Conservation (phyloP, 2,797 vertebrate genomes). For the Echiichthys vipera region DNA sequence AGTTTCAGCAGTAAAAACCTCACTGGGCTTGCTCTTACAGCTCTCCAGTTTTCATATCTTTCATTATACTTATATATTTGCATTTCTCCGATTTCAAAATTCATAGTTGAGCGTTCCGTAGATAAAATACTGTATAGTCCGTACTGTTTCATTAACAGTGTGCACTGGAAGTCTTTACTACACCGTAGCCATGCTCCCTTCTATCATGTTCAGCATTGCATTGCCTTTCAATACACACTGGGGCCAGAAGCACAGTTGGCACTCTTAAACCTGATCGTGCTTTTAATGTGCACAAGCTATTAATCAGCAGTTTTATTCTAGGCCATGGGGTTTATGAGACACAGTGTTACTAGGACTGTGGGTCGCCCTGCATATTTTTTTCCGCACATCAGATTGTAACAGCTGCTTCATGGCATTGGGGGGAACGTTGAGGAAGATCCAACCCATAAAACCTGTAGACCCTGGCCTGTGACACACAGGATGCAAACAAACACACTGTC, state of each 20-base stretch:
- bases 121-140: constrained; percentile 13
- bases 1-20: constrained; percentile 68
- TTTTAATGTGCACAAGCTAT: constrained; percentile 79
- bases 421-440: constrained; percentile 47
- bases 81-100: constrained; percentile 41
- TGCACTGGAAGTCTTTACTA: constrained; percentile 9
- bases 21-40: constrained; percentile 51
- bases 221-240: constrained; percentile 40
- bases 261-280: constrained; percentile 64
- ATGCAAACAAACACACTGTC: constrained; percentile 16
- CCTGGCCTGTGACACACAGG: constrained; percentile 31
- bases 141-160: constrained; percentile 33
- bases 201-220: constrained; percentile 7
- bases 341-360: constrained; percentile 58
- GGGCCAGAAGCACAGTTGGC: constrained; percentile 65
- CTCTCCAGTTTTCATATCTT: constrained; percentile 34
- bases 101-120: constrained; percentile 14
- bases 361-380: constrained; percentile 43
- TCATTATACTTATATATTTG: constrained; percentile 50
- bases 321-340: constrained; percentile 73
- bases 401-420: constrained; percentile 53
- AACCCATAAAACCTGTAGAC: constrained; percentile 47
- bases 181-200: neutral
- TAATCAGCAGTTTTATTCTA: constrained; percentile 78
- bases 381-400: constrained; percentile 31